Evolutionary conservation across 2,888 invertebrate species (phyloP).

Genomic region (Byasa hedistus): DNA sequence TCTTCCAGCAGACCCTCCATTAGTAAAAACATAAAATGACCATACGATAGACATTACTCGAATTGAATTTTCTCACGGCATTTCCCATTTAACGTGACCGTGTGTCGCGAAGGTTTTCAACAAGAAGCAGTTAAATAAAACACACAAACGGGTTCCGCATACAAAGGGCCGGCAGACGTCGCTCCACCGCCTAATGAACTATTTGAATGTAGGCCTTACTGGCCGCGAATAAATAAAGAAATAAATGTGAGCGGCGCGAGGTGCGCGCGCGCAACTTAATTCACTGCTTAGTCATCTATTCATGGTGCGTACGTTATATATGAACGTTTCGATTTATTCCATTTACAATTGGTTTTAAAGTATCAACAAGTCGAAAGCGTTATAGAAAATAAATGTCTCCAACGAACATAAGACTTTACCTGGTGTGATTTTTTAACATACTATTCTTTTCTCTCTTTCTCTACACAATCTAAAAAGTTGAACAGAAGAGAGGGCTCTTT

Average conservation of each 20-base stretch:
- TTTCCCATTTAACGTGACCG: conserved; percentile 28
- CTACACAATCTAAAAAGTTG: too few relatives aligned
- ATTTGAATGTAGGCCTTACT: conserved; percentile 77
- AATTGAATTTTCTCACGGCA: too few relatives aligned
- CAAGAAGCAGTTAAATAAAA: conserved; percentile 62
- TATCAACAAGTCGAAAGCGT: not conserved
- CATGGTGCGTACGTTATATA: conserved; percentile 39
- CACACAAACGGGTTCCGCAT: conserved; percentile 60
- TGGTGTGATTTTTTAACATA: too few relatives aligned
- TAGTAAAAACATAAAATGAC: too few relatives aligned
- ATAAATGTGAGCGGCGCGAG: conserved; percentile 57
- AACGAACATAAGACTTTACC: too few relatives aligned
- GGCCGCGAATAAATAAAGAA: conserved; percentile 70
- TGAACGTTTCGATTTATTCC: not conserved
- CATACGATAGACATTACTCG: too few relatives aligned
- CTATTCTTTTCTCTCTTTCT: too few relatives aligned
- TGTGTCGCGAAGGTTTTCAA: conserved; percentile 53
- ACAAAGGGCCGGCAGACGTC: conserved; percentile 63
- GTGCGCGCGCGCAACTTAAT: conserved; percentile 68
- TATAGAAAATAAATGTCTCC: too few relatives aligned
- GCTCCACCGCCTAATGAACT: conserved; percentile 67
- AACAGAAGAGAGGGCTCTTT: too few relatives aligned
- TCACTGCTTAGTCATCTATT: conserved; percentile 56
- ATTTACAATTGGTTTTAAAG: not conserved
- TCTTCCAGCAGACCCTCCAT: too few relatives aligned